phyloP scores from a whole-genome alignment of 2,888 invertebrate genomes.

The Ganaspis brasiliensis region DNA sequence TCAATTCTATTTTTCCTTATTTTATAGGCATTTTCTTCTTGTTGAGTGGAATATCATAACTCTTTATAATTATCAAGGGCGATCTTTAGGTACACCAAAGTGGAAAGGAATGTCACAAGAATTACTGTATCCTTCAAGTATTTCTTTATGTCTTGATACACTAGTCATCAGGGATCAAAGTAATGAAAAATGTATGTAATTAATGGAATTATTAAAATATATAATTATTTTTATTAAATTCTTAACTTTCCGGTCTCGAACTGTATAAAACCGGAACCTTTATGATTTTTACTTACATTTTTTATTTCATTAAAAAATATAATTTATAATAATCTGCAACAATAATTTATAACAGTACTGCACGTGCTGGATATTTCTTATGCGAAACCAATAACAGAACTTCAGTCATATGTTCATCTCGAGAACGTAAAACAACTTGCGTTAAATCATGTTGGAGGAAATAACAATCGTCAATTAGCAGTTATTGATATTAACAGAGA shows the following conservation, averaged over 20 bases:
- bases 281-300: too few relatives aligned
- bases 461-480: constrained; percentile 91
- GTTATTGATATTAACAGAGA: constrained; percentile 95
- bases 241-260: too few relatives aligned
- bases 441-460: constrained; percentile 91
- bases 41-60: constrained; percentile 92
- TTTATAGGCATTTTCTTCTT: constrained; percentile 91
- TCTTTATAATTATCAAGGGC: constrained; percentile 96
- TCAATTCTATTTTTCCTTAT: not conserved
- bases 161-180: constrained; percentile 92
- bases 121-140: constrained; percentile 87
- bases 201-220: not conserved
- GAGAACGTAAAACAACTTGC: constrained; percentile 91
- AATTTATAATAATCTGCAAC: too few relatives aligned
- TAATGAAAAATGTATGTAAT: constrained; percentile 88
- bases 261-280: too few relatives aligned
- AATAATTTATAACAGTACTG: constrained; percentile 83
- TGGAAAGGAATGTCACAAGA: constrained; percentile 94
- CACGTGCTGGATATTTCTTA: constrained; percentile 92
- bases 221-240: constrained; percentile 1
- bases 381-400: constrained; percentile 88
- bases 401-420: constrained; percentile 88
- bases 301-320: too few relatives aligned
- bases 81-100: constrained; percentile 91
- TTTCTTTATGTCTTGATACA: constrained; percentile 93